These are phyloP conservation scores for Ophion obscuratus DNA, from an alignment of 2,888 invertebrate species.

Conservation along the genomic window DNA sequence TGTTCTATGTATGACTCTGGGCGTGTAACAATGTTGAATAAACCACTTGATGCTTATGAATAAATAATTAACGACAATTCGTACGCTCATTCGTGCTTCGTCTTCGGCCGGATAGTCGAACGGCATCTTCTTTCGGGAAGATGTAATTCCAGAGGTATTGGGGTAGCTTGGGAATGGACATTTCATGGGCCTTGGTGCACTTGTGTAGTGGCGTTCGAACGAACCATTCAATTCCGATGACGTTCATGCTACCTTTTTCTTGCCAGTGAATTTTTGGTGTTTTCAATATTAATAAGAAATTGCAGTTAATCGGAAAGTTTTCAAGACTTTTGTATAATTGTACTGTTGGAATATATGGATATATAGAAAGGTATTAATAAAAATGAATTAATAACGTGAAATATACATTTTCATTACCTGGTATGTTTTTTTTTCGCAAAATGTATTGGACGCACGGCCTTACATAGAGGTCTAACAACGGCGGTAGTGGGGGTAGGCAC, in stretches of 20 bases:
- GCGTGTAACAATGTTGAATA: conserved; percentile 83
- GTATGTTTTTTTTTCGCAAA: no score
- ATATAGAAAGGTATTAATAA: no score
- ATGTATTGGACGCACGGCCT: no score
- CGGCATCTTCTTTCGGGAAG: background rate
- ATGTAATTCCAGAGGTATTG: background rate
- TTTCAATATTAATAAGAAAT: no score
- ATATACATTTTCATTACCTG: no score
- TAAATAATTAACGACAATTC: conserved; percentile 55
- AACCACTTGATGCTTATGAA: conserved; percentile 82
- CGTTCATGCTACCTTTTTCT: background rate
- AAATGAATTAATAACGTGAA: no score
- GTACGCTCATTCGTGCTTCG: background rate
- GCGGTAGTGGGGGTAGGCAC: no score
- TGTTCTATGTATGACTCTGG: conserved; percentile 83
- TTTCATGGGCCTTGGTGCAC: background rate
- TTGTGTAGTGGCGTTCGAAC: background rate
- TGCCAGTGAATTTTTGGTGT: background rate
- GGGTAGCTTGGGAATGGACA: background rate
- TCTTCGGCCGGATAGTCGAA: no score
- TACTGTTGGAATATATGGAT: background rate
- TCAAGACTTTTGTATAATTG: background rate
- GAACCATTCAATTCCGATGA: background rate
- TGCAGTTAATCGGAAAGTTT: background rate
- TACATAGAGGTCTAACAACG: no score